Percentiles rank a stretch among this genome's conserved stretches.
Evolutionary conservation across 2,888 invertebrate species (phyloP).

Genomic region (Crossocerus cetratus): DNA sequence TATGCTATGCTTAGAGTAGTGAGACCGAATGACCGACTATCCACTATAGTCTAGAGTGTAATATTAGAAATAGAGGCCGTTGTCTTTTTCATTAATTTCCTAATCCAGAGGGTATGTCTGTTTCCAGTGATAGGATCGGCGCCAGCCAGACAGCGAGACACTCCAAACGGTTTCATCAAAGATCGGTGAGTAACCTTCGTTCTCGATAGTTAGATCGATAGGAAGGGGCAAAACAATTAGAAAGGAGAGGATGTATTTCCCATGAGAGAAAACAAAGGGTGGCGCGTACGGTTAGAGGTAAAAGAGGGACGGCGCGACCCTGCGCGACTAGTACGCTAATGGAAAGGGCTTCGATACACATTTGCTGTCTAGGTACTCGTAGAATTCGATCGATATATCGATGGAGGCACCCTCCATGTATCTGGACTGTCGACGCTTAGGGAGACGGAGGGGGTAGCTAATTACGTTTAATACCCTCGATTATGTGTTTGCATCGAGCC

Average conservation of each 20-base stretch:
- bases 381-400: slow-evolving; percentile 70
- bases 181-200: slow-evolving; percentile 51
- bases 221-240: slow-evolving; percentile 63
- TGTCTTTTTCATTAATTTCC: too few relatives aligned
- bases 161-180: slow-evolving; percentile 20
- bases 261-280: slow-evolving; percentile 62
- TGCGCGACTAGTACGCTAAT: slow-evolving; percentile 62
- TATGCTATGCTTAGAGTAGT: too few relatives aligned
- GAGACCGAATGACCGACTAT: too few relatives aligned
- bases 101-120: neutral
- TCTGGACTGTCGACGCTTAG: slow-evolving; percentile 59
- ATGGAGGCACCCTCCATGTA: slow-evolving; percentile 59
- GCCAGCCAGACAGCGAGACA: neutral
- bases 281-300: slow-evolving; percentile 48
- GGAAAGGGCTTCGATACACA: slow-evolving; percentile 69
- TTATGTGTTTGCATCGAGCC: slow-evolving; percentile 72
- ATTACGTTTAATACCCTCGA: slow-evolving; percentile 74
- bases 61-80: too few relatives aligned
- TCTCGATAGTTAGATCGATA: slow-evolving; percentile 38
- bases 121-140: neutral
- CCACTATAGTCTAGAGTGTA: too few relatives aligned
- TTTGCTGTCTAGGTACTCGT: slow-evolving; percentile 53
- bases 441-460: slow-evolving; percentile 63
- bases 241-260: slow-evolving; percentile 65
- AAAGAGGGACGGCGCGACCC: slow-evolving; percentile 52